Evolutionary conservation across 35 echinoderm and acorn worm genomes (phyloP).

Genomic region (Hemicentrotus pulcherrimus): DNA sequence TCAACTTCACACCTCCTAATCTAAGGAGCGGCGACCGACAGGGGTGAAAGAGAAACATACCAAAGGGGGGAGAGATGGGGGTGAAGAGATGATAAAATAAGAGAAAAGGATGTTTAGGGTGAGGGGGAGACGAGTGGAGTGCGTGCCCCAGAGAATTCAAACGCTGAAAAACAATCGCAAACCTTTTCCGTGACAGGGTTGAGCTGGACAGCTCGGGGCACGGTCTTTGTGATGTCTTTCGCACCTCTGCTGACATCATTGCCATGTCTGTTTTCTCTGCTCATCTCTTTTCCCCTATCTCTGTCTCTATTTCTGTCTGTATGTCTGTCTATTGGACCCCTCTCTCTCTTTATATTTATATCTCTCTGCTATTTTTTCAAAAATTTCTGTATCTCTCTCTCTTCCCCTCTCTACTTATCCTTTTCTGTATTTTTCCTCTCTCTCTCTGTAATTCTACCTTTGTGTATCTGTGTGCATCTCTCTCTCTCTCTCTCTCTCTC

Average conservation of each 20-base stretch:
- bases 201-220: background rate
- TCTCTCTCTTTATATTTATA: background rate
- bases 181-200: background rate
- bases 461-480: background rate
- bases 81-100: background rate
- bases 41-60: conserved; percentile 1
- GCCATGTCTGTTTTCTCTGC: background rate
- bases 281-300: background rate
- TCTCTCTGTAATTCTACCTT: background rate
- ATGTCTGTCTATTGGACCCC: too few relatives aligned
- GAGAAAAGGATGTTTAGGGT: background rate
- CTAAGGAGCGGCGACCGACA: background rate
- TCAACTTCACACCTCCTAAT: background rate
- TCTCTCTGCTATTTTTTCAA: too few relatives aligned
- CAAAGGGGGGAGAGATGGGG: background rate
- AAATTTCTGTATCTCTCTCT: too few relatives aligned
- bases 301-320: too few relatives aligned
- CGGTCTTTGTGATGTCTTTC: background rate
- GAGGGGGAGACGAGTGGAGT: background rate
- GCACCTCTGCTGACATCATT: background rate
- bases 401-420: too few relatives aligned
- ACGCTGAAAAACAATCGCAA: background rate
- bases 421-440: background rate
- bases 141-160: background rate
- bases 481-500: background rate